A percentile compares a stretch with the other conserved stretches of the same genome.
Evolutionary conservation across 2,888 invertebrate species (phyloP).

Genomic region (Gandaritis pyraliata): DNA sequence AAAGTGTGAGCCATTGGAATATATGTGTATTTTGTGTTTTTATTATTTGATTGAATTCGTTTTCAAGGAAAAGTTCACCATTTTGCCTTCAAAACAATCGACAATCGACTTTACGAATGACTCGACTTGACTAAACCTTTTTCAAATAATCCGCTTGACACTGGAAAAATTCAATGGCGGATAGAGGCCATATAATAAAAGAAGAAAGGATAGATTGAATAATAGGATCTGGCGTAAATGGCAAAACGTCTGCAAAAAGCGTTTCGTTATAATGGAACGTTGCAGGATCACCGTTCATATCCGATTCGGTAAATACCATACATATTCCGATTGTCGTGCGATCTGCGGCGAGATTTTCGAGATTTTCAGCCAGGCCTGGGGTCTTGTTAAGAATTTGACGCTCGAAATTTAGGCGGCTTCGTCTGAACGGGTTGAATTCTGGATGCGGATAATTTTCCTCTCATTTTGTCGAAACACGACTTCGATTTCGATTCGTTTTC

Average conservation of each 20-base stretch:
- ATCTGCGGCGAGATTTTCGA: slow-evolving; percentile 76
- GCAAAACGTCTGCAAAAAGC: neutral
- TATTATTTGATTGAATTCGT: too few species aligned
- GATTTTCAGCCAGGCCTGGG: slow-evolving; percentile 73
- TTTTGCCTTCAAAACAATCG: too few species aligned
- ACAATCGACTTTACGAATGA: too few species aligned
- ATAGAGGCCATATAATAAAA: too few species aligned
- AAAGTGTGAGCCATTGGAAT: too few species aligned
- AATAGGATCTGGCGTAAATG: neutral
- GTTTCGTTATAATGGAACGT: neutral
- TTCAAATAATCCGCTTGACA: too few species aligned
- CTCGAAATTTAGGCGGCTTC: slow-evolving; percentile 65
- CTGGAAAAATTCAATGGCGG: too few species aligned
- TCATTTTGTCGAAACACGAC: slow-evolving; percentile 39
- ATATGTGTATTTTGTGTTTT: too few species aligned
- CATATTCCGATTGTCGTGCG: slow-evolving; percentile 76
- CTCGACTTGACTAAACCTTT: too few species aligned
- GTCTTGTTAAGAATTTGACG: slow-evolving; percentile 78
- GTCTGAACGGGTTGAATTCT: slow-evolving; percentile 56
- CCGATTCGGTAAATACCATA: slow-evolving; percentile 68
- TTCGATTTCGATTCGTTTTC: slow-evolving; percentile 45
- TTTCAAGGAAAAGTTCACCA: too few species aligned
- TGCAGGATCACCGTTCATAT: slow-evolving; percentile 1
- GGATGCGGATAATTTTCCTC: slow-evolving; percentile 43
- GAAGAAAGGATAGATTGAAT: neutral